Evolutionary conservation across 2,113 vertebrate species (phyloP).

Genomic region (Ailuropoda melanoleuca): DNA sequence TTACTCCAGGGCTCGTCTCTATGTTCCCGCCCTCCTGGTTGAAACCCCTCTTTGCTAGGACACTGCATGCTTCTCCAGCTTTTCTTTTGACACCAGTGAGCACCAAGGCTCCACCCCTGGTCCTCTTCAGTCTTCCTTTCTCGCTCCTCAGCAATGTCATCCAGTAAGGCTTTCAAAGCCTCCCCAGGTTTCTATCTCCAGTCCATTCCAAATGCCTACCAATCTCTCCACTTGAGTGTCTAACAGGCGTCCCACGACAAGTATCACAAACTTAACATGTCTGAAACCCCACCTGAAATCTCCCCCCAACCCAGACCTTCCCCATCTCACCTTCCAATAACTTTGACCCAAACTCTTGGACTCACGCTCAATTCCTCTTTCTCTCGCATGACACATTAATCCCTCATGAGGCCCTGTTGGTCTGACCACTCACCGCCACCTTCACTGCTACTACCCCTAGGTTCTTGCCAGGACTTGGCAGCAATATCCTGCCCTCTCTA

Average conservation of each 20-base stretch:
- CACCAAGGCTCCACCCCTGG: neutral
- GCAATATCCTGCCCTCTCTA: neutral
- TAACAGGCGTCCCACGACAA: neutral
- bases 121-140: neutral
- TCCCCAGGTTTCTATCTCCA: neutral
- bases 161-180: neutral
- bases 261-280: neutral
- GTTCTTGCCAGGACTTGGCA: neutral
- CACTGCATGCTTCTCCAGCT: neutral
- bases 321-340: neutral
- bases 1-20: neutral
- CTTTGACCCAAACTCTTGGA: neutral
- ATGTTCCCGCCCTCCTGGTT: fast-evolving
- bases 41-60: neutral
- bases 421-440: too few relatives aligned
- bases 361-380: neutral
- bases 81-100: neutral
- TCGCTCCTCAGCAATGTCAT: neutral
- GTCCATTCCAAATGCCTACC: neutral
- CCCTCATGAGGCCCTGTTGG: neutral
- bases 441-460: neutral
- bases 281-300: neutral
- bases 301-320: neutral
- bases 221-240: neutral
- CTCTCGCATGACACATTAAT: neutral